These are phyloP conservation scores for Melopsittacus undulatus DNA, from an alignment of 2,797 vertebrate species.

Conservation along the genomic window DNA sequence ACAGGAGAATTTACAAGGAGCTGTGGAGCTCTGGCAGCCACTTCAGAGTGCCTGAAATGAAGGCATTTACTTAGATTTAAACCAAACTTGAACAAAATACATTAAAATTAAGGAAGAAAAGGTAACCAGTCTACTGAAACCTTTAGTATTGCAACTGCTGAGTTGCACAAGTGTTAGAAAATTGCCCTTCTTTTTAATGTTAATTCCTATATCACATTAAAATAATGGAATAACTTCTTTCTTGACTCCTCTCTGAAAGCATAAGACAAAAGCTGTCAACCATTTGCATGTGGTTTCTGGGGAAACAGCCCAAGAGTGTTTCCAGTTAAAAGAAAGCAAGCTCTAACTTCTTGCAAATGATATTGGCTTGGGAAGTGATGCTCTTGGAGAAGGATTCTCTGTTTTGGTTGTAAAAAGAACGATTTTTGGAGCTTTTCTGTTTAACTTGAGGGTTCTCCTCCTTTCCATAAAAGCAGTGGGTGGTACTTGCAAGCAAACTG, in stretches of 20 bases:
- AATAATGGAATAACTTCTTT: not conserved
- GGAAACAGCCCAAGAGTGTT: constrained; percentile 23
- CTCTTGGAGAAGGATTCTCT: not conserved
- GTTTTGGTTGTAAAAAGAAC: not conserved
- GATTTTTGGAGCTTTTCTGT: not conserved
- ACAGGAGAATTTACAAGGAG: not conserved
- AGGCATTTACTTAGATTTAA: not conserved
- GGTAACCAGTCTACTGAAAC: not conserved
- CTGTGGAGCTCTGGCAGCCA: not conserved
- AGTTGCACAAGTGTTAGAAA: not conserved
- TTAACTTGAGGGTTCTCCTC: not conserved
- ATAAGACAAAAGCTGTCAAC: constrained; percentile 1
- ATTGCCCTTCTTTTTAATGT: not conserved
- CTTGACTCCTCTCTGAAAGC: constrained; percentile 8
- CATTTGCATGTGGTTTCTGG: constrained; percentile 12
- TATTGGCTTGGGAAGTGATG: not conserved
- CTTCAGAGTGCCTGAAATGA: not conserved
- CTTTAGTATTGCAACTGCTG: not conserved
- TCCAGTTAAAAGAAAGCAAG: constrained; percentile 28
- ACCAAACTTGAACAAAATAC: not conserved
- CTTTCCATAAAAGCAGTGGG: constrained; percentile 36
- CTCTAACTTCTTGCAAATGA: not conserved
- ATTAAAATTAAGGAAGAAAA: not conserved
- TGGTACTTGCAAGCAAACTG: not conserved
- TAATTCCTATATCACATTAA: not conserved